Percentiles rank a stretch among this genome's conserved stretches.
Evolutionary conservation across 2,797 vertebrate species (phyloP).

Genomic region (Garrulus glandarius): DNA sequence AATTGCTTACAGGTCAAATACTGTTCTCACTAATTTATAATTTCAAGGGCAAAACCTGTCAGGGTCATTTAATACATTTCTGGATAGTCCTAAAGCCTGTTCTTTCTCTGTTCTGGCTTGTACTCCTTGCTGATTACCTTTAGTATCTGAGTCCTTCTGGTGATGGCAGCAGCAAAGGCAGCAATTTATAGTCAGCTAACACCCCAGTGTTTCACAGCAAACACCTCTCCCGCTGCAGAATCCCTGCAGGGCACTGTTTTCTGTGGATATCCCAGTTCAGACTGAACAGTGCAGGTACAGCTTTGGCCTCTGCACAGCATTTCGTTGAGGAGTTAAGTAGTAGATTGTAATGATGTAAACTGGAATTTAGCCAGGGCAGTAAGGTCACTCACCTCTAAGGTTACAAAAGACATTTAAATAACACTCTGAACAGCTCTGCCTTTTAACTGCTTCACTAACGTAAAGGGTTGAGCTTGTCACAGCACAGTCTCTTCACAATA

Average conservation of each 20-base stretch:
- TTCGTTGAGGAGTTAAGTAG: not conserved
- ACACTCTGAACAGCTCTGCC: not conserved
- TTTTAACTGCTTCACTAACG: not conserved
- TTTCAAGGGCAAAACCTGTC: not conserved
- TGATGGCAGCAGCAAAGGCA: not conserved
- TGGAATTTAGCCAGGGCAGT: constrained; percentile 31
- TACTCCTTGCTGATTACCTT: not conserved
- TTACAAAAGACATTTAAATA: constrained; percentile 24
- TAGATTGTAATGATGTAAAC: not conserved
- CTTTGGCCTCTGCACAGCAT: not conserved
- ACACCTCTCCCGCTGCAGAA: fast-evolving
- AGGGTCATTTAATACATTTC: not conserved
- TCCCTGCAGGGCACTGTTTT: not conserved
- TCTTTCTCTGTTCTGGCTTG: not conserved
- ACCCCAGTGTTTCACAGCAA: not conserved
- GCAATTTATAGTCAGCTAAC: not conserved
- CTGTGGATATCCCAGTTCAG: not conserved
- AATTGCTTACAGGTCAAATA: not conserved
- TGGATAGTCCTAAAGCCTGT: not conserved
- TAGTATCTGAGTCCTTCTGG: not conserved
- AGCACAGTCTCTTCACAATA: not conserved
- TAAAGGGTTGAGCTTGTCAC: not conserved
- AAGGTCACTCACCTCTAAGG: not conserved
- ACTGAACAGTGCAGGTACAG: not conserved
- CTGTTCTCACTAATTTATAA: not conserved